phyloP scores from a whole-genome alignment of 2,888 invertebrate species.

The Drosophila longiperda region DNA sequence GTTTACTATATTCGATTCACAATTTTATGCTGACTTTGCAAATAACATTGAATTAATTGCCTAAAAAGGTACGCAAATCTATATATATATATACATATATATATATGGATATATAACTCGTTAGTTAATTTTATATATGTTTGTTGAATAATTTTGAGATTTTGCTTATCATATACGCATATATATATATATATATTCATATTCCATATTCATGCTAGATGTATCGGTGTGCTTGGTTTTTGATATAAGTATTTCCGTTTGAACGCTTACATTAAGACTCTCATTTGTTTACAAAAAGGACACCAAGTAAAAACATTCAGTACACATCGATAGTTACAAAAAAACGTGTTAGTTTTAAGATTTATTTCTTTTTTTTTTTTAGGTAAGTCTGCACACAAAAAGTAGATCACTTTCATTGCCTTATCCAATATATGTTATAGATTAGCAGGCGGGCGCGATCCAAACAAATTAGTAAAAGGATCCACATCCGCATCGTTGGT shows the following conservation, averaged over 20 bases:
- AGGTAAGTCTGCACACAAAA: conserved; percentile 5
- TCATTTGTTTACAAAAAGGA: conserved; percentile 51
- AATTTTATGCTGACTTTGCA: conserved; percentile 23
- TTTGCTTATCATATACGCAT: conserved; percentile 21
- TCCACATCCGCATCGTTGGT: conserved; percentile 40
- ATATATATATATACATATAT: not conserved
- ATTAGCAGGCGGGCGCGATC: conserved; percentile 21
- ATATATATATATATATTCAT: conserved; percentile 25
- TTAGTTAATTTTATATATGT: conserved; percentile 24
- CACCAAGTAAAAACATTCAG: conserved; percentile 74
- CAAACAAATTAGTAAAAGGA: conserved; percentile 13
- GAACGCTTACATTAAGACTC: conserved; percentile 46
- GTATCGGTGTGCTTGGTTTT: conserved; percentile 79
- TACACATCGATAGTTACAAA: conserved; percentile 63
- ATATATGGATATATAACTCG: conserved; percentile 30
- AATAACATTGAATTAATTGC: conserved; percentile 64
- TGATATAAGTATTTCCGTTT: conserved; percentile 65
- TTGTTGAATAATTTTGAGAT: conserved; percentile 2
- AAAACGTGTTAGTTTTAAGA: conserved; percentile 16
- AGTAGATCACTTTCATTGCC: not conserved
- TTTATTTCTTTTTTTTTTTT: conserved; percentile 1
- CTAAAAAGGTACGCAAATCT: conserved; percentile 74
- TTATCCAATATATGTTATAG: conserved; percentile 22
- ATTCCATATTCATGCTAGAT: conserved; percentile 61
- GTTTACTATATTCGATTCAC: conserved; percentile 19